Base-by-base conservation (phyloP, 2,113 vertebrate species). In the Acinonyx jubatus region DNA sequence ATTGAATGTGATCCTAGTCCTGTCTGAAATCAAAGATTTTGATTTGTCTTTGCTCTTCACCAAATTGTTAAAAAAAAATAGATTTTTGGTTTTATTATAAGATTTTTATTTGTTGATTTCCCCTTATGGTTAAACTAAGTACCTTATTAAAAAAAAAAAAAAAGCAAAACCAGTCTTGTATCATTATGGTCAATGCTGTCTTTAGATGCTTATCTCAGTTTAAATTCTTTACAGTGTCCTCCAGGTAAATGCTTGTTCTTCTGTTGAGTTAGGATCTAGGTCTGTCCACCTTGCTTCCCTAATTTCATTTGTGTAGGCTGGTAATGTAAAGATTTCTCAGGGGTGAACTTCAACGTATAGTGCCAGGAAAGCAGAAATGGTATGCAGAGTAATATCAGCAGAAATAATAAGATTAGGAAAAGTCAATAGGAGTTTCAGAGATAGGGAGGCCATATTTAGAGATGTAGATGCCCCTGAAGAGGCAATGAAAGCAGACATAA, bases 361-460 rank as follows among this genome's bases (percentile, higher is more conserved):
- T 55, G 19, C 73, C 52, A 5, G 68, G 79, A 82, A 93, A 95
- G 89, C 91, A 96, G 79, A 97, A 94, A 95, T 87, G 80, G 33
- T 84, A 84, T 69, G 79, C 89, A 80, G 89, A 96, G 94, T 93
- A 98, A 97, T 96, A 97, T 93, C 85, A 97, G 90, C 68, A 69
- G 69, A 97, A 98, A 97, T 94, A 97, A 96, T 93, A 94, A 87
- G 96, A 96, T 96, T 96, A 96, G 76, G 33, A 87, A 96, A 97
- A 96, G 92, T 97, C 95, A 97, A 33, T 97, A 96, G n/a, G 57
- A 93, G 91, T 95, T 94, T 82, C 85, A 86, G 86, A 83, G 97
- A 94, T 91, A 96, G 45, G 15, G 57, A 91, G 69, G 38, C 66
- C 15, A 1, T 33, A 74, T 86, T 50, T 95, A 66, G 89, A 90